Base-by-base conservation (phyloP, 2,888 invertebrate genomes). In the Pollenia amentaria region DNA sequence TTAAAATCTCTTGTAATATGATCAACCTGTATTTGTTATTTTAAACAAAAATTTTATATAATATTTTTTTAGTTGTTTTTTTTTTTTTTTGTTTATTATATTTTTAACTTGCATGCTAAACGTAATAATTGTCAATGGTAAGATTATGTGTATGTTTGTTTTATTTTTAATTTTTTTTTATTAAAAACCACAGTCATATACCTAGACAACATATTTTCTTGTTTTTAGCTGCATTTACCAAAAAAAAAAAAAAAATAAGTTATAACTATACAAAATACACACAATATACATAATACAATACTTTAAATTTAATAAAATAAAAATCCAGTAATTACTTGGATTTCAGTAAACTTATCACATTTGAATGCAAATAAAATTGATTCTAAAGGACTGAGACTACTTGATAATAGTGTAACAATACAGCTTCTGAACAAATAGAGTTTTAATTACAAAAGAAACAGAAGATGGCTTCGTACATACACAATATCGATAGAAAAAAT, bases 101-200 rank as follows among this genome's bases (percentile, higher is more conserved):
- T 29, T 1, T 29, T 6, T 29, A 16, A 70, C 12, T 62, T 51
- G 29, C 42, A 42, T 53, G 60, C 18, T 72, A 53, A 64, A 79
- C 70, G 29, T 53, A 70, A 79, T 62, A 79, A 51, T 62, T 69
- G 51, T 62, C 60, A 79, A 70, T 51, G 42, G 16, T 79, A 51
- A 40, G 51, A 51, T 60, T 51, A 38, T 69, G 21, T 51, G 21
- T 51, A 44, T 29, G 29, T 29, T 29, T 29, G 29, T 29, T 29
- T 29, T 29, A 29, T 29, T 29, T 29, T 29, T 3, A 29, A 29
- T 29, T 29, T 29, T 6, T 29, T 29, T 29, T 29, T 6, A 29
- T 29, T 29, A 14, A 18, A 62, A 62, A 38, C 42, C 70, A 70
- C 62, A 53, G 44, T n/a, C 29, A 51, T 51, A 70, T 12, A 48